phyloP scores from a whole-genome alignment of 1,140 invertebrate genomes.

The Drosophila truncata region DNA sequence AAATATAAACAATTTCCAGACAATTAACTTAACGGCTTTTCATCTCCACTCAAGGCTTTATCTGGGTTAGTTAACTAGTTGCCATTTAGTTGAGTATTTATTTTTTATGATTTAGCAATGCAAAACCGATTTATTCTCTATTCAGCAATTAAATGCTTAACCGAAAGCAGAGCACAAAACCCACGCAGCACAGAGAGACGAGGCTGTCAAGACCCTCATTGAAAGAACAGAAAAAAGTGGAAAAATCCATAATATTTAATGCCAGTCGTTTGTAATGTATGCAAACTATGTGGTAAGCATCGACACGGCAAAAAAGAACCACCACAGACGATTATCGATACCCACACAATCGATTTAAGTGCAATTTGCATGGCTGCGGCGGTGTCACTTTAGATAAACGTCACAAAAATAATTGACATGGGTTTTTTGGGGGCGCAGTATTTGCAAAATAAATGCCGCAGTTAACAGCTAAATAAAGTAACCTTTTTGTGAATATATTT shows the following conservation, averaged over 20 bases:
- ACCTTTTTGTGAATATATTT: conserved; percentile 1
- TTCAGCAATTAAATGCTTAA: conserved; percentile 35
- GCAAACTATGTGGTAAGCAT: conserved; percentile 63
- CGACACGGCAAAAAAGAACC: conserved; percentile 16
- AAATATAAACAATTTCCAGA: conserved; percentile 19
- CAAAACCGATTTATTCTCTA: conserved; percentile 30
- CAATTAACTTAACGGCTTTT: conserved; percentile 20
- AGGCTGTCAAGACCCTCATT: conserved; percentile 11
- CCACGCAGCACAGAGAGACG: conserved; percentile 29
- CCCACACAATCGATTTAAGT: conserved; percentile 60
- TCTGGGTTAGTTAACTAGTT: conserved; percentile 18
- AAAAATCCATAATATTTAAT: conserved; percentile 55
- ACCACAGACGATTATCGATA: conserved; percentile 60
- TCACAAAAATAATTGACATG: conserved; percentile 60
- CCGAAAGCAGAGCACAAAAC: conserved; percentile 38
- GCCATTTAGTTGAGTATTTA: conserved; percentile 35
- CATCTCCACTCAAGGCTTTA: conserved; percentile 7
- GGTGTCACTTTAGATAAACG: conserved; percentile 59
- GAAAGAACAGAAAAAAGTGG: conserved; percentile 21
- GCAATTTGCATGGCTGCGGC: conserved; percentile 59
- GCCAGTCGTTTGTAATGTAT: conserved; percentile 58
- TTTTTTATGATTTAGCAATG: conserved; percentile 10
- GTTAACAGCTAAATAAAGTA: conserved; percentile 11
- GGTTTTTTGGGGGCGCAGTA: conserved; percentile 39
- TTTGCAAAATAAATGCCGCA: conserved; percentile 10